Evolutionary conservation across 2,797 vertebrate genomes (phyloP), one percentile per base, ranked within the genome.

Genomic region (Artibeus jamaicensis): DNA sequence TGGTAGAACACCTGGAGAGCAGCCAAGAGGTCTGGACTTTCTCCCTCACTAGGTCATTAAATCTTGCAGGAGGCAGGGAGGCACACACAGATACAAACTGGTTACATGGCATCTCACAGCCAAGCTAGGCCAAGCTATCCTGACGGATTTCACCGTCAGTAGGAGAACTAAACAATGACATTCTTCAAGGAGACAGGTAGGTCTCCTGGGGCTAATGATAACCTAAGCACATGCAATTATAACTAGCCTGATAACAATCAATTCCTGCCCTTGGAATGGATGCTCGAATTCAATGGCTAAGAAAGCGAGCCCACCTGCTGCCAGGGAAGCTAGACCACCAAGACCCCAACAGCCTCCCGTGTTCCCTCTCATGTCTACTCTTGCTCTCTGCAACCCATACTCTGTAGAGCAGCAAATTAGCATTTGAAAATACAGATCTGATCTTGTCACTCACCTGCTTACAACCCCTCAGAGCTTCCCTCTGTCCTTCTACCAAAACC

Each of bases 121-220:
- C 93, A 96, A 89, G 53, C 68, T 89, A 44, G 46, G 70, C 79
- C 93, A 96, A 89, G 48, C 68, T 89, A 44, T 90, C 91, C 65
- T 48, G 81, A 93, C 90, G 95, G 96, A 82, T 77, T 67, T 96
- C 76, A 22, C 46, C 83, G 39, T 42, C 90, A 91, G 94, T 78
- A 90, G 55, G 42, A 74, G 87, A 74, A 48, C 21, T 9, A 46
- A 57, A 86, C 89, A 93, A 77, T 48, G 62, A 89, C 42, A 32
- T 71, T 96, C 95, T 96, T 96, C 74, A 90, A 88, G 92, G 84
- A 93, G 77, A 76, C 44, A 95, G 93, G 85, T 67, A 82, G 87
- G 70, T 44, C 50, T 86, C 91, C 21, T 26, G 37, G 65, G 90
- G 50, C 87, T 88, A 96, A 97, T 67, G 95, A 97, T 53, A 87